Evolutionary conservation across 2,113 vertebrate species (phyloP).

Genomic region (Rafetus swinhoei): DNA sequence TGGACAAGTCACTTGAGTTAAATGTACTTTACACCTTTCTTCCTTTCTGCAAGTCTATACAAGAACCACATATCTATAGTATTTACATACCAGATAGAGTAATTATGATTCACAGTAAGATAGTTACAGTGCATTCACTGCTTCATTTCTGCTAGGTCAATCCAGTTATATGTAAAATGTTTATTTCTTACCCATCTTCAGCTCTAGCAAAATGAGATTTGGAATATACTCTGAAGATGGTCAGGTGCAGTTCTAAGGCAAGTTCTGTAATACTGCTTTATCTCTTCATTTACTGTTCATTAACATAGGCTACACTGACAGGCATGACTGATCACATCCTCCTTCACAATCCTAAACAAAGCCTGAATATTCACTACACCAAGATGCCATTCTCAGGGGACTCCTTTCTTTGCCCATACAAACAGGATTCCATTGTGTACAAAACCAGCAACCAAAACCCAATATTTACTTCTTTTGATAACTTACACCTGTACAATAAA

Average conservation of each 20-base stretch:
- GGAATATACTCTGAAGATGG: neutral
- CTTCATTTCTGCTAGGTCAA: neutral
- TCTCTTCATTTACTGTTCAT: neutral
- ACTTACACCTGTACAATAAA: conserved; percentile 17
- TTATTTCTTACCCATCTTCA: neutral
- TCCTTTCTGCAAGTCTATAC: neutral
- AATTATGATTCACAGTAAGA: neutral
- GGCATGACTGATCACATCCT: conserved; percentile 50
- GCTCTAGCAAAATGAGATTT: neutral
- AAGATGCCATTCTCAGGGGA: conserved; percentile 57
- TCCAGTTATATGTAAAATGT: neutral
- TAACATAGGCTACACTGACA: neutral
- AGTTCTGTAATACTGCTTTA: rapidly evolving
- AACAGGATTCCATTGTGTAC: conserved; percentile 47
- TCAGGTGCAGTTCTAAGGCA: neutral
- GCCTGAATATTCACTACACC: conserved; percentile 63
- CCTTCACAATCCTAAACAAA: conserved; percentile 68
- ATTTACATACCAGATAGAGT: neutral
- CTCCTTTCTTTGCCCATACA: conserved; percentile 54
- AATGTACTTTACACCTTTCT: neutral
- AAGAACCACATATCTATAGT: conserved; percentile 9
- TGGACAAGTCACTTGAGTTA: neutral
- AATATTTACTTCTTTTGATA: conserved; percentile 14
- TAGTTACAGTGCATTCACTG: neutral
- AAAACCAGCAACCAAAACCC: conserved; percentile 23